These are phyloP conservation scores for Neoscelio sp. DNA, from an alignment of 2,888 invertebrate genomes.

Conservation along the genomic window DNA sequence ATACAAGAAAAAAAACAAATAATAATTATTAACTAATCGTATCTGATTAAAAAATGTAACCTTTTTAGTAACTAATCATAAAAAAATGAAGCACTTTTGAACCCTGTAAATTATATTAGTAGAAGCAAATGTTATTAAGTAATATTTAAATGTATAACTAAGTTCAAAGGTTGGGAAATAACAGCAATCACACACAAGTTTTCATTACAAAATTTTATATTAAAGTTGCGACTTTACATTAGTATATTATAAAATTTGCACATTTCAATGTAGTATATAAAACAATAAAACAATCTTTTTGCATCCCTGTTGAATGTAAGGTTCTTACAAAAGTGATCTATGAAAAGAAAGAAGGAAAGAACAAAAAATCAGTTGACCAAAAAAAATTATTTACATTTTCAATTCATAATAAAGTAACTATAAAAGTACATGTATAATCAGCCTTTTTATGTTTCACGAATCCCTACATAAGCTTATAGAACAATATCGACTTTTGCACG, in stretches of 20 bases:
- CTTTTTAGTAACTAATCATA: too few relatives aligned
- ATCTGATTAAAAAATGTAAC: too few relatives aligned
- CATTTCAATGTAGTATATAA: constrained; percentile 46
- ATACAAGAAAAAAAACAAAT: too few relatives aligned
- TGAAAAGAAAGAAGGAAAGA: constrained; percentile 16
- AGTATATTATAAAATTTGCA: constrained; percentile 66
- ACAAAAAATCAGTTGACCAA: constrained; percentile 20
- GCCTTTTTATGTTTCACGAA: constrained; percentile 41
- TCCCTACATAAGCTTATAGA: constrained; percentile 44
- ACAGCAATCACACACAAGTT: too few relatives aligned
- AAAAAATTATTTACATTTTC: constrained; percentile 15
- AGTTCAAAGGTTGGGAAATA: too few relatives aligned
- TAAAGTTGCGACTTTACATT: constrained; percentile 65
- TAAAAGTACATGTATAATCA: constrained; percentile 55
- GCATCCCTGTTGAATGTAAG: constrained; percentile 5
- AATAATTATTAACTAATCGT: too few relatives aligned
- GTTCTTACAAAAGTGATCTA: constrained; percentile 1
- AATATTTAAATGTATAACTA: too few relatives aligned
- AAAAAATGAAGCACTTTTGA: too few relatives aligned
- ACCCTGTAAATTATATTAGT: too few relatives aligned
- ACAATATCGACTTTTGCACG: constrained; percentile 51
- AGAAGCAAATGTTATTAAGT: too few relatives aligned
- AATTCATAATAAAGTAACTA: constrained; percentile 47
- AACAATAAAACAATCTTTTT: constrained; percentile 25
- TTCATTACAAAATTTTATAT: constrained; percentile 38